Conservation (phyloP, 1,140 invertebrate species). For the Uloborus diversus region DNA sequence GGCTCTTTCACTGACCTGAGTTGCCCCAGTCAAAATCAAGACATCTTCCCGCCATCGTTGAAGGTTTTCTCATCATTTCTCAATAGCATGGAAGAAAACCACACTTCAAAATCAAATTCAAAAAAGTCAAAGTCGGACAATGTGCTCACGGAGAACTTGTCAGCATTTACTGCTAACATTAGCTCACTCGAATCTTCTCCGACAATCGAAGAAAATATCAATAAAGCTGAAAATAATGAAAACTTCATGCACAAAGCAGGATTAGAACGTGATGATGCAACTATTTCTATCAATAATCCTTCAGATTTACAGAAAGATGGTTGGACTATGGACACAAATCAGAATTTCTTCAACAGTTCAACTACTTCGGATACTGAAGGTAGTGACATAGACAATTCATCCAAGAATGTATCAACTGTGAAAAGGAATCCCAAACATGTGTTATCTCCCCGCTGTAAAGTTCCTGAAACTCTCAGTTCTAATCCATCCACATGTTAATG, state of each 20-base stretch:
- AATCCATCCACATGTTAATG: slow-evolving; percentile 32
- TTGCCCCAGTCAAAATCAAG: slow-evolving; percentile 50
- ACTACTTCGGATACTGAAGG: slow-evolving; percentile 47
- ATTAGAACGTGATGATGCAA: slow-evolving; percentile 1
- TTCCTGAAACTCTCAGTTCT: slow-evolving; percentile 42
- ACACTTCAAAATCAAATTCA: not conserved
- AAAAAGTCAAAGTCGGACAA: slow-evolving; percentile 13
- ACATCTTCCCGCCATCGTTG: slow-evolving; percentile 33
- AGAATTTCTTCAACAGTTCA: slow-evolving; percentile 30
- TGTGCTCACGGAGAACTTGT: not conserved
- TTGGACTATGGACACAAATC: slow-evolving; percentile 34
- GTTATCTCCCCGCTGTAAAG: slow-evolving; percentile 37
- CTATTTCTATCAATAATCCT: not conserved
- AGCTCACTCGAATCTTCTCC: slow-evolving; percentile 27
- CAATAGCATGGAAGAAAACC: slow-evolving; percentile 33
- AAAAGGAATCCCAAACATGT: slow-evolving; percentile 56
- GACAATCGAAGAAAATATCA: not conserved
- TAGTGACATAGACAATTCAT: slow-evolving; percentile 52
- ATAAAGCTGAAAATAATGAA: slow-evolving; percentile 1
- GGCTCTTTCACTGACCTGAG: slow-evolving; percentile 51
- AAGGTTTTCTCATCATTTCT: slow-evolving; percentile 41
- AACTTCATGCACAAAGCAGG: slow-evolving; percentile 15
- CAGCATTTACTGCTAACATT: slow-evolving; percentile 9
- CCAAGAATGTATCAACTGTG: slow-evolving; percentile 54
- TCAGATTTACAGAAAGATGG: slow-evolving; percentile 18